Conservation (phyloP, 2,113 vertebrate species). For the Natator depressus region DNA sequence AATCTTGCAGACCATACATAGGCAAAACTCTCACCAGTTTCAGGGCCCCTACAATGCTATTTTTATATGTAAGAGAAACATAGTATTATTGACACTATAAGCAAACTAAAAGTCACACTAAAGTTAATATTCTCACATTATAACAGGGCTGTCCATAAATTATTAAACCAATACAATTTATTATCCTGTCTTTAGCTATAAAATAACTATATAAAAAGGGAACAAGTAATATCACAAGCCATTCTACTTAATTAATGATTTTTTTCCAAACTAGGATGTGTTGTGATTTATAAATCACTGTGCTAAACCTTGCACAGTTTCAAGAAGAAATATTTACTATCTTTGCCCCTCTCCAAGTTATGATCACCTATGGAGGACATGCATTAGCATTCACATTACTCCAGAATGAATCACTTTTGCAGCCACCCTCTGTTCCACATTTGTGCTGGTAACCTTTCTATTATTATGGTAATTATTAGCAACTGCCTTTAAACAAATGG, state of each 20-base stretch:
- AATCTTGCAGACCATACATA: neutral
- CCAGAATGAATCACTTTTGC: conserved; percentile 34
- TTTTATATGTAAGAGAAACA: neutral
- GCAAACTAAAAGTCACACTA: conserved; percentile 59
- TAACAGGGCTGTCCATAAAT: conserved; percentile 49
- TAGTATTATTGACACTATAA: conserved; percentile 22
- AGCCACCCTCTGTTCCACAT: conserved; percentile 20
- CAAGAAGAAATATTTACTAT: conserved; percentile 23
- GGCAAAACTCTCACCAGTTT: neutral
- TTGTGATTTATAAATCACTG: conserved; percentile 68
- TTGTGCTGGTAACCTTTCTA: conserved; percentile 47
- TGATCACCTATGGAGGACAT: conserved; percentile 13
- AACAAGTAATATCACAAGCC: conserved; percentile 50
- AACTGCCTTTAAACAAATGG: conserved; percentile 58
- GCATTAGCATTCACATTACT: conserved; percentile 11
- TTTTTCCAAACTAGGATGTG: conserved; percentile 28
- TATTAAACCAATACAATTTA: conserved; percentile 69
- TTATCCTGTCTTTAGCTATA: conserved; percentile 37
- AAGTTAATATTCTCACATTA: conserved; percentile 67
- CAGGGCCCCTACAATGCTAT: neutral
- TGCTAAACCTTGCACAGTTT: conserved; percentile 17
- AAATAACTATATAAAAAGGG: neutral
- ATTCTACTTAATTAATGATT: conserved; percentile 48
- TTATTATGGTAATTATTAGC: conserved; percentile 54
- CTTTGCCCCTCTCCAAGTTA: neutral